Conservation (phyloP, 1,140 invertebrate species). For the Hetaerina americana region DNA sequence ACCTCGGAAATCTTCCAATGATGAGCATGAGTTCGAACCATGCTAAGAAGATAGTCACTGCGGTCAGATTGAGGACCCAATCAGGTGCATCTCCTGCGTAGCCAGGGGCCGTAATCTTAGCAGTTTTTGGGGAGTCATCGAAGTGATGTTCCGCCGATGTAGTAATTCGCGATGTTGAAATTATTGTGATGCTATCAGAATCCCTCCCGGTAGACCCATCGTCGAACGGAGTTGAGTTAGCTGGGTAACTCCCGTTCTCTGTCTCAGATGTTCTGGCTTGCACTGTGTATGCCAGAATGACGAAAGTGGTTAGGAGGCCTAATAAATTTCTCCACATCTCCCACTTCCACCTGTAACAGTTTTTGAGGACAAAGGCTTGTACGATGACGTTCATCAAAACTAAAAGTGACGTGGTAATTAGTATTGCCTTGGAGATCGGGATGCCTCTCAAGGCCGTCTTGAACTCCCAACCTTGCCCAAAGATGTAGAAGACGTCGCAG, state of each 20-base stretch:
- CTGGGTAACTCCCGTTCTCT: too few species aligned
- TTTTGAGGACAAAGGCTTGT: constrained; percentile 17
- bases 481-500: not conserved
- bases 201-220: too few species aligned
- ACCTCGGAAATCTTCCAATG: constrained; percentile 33
- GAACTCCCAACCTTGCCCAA: not conserved
- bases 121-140: too few species aligned
- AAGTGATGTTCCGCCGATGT: too few species aligned
- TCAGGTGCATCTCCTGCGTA: constrained; percentile 19
- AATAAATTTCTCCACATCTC: constrained; percentile 21
- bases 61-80: constrained; percentile 29
- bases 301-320: not conserved
- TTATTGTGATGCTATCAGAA: not conserved
- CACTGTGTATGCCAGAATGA: not conserved
- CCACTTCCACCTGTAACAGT: constrained; percentile 21
- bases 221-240: not conserved
- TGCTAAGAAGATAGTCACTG: constrained; percentile 31
- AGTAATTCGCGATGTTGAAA: not conserved
- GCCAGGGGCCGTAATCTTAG: too few species aligned
- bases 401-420: not conserved
- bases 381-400: constrained; percentile 10
- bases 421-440: not conserved
- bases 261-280: too few species aligned
- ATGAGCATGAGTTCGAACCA: constrained; percentile 40
- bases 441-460: not conserved